Evolutionary conservation across 2,113 vertebrate genomes (phyloP), one percentile per base, ranked within the genome.

Genomic region (Oophaga pumilio): DNA sequence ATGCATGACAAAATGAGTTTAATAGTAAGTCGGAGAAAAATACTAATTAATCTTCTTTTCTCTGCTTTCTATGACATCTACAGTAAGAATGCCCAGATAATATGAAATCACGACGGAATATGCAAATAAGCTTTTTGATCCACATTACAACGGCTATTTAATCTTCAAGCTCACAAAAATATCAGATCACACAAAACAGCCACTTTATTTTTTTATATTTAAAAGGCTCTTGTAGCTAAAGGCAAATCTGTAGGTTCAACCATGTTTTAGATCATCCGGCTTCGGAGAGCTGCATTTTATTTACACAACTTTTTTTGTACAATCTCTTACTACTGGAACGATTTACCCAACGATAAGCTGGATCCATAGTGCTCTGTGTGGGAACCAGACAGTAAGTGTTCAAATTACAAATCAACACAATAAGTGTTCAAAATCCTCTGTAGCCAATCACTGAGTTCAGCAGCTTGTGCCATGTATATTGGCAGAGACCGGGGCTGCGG

Each of bases 1-100:
- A 79, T 79, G 77, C 77, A 79, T 79, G 77, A 28, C 77, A 59
- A 79, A 79, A 79, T 79, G 77, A 59, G 77, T 20, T 79, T 28
- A 28, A 59, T 24, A 57, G 20, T 57, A 57, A 79, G 77, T 56
- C 20, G 77, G 24, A 77, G 74, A 79, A 79, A 78, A 79, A 79
- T 79, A 79, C 77, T 56, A 79, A 28, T 79, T 79, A 79, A 79
- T 79, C 49, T 83, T 26, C 33, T 69, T 83, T 82, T 62, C 79
- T 82, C 59, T n/a, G 59, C 59, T 49, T 81, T 82, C 50, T 62
- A 62, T 82, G 22, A 66, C 57, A 82, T 64, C 18, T 11, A 62
- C 0, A 49, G 33, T 17, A n/a, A 56, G 53, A 79, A 56, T 28
- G 20, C 22, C 52, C 1, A 49, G 26, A 82, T 82, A 13, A 82